These are phyloP conservation scores for Andrena bucephala DNA, from an alignment of 2,888 invertebrate genomes.

Conservation along the genomic window DNA sequence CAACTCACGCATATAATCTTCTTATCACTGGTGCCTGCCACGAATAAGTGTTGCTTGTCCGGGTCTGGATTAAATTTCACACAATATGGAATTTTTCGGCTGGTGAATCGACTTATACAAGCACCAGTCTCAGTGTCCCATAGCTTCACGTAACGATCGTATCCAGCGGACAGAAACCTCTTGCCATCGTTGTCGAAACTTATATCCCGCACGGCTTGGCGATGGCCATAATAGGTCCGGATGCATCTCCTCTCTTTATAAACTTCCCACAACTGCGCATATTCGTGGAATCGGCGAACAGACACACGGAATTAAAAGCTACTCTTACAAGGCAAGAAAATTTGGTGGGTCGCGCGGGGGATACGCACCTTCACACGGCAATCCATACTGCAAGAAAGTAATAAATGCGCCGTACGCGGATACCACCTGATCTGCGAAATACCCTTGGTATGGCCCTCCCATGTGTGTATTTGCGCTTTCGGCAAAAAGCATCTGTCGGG, in stretches of 20 bases:
- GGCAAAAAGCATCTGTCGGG: slow-evolving; percentile 98
- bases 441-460: slow-evolving; percentile 99
- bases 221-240: slow-evolving; percentile 97
- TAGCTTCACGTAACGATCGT: slow-evolving; percentile 98
- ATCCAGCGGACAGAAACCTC: slow-evolving; percentile 98
- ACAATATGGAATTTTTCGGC: slow-evolving; percentile 98
- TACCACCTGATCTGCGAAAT: slow-evolving; percentile 98
- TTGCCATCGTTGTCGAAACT: slow-evolving; percentile 97
- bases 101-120: slow-evolving; percentile 95
- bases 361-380: slow-evolving; percentile 93
- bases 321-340: neutral
- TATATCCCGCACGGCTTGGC: slow-evolving; percentile 98
- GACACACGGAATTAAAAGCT: neutral
- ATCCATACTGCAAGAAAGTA: slow-evolving; percentile 99
- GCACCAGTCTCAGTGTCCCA: slow-evolving; percentile 99
- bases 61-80: slow-evolving; percentile 99
- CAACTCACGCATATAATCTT: slow-evolving; percentile 98
- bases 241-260: slow-evolving; percentile 97
- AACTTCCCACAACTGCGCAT: slow-evolving; percentile 94
- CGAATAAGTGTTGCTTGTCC: slow-evolving; percentile 98
- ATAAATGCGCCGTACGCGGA: slow-evolving; percentile 96
- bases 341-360: slow-evolving; percentile 76
- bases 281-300: too few species aligned
- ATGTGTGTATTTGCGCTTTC: slow-evolving; percentile 97
- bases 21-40: slow-evolving; percentile 99